Evolutionary conservation across 2,888 invertebrate genomes (phyloP), one percentile per base, ranked within the genome.

Genomic region (Ellobium chinense): DNA sequence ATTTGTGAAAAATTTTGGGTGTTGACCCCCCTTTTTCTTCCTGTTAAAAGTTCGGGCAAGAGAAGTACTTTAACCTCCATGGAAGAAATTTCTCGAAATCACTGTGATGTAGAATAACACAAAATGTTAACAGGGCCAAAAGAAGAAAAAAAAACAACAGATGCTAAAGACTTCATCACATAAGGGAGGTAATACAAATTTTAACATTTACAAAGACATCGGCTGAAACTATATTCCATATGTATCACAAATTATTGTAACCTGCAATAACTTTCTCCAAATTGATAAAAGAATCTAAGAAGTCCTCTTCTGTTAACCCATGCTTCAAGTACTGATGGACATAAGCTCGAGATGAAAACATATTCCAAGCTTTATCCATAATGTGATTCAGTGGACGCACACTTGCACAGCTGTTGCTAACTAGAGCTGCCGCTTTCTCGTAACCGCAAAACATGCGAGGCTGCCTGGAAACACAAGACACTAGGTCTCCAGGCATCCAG

Each of bases 271-370:
- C 91, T 85, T 93, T 93, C 84, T 93, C 93, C 60, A 93, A 83
- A 24, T 86, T 87, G 24, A 92, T 91, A 88, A 93, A 93, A 81
- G 91, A 87, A 74, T 92, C 91, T 12, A 93, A 82, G 85, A 93
- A 93, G 80, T 92, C 92, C 65, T 92, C 92, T 66, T 92, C 91
- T 2, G 84, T 84, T 31, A 93, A 80, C 12, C 93, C 93, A 86
- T 92, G 91, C 78, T 89, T 87, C 9, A 87, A 80, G 86, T 93
- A 93, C 85, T 93, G 93, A 85, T 93, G 93, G n/a, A 93, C 89
- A 81, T 92, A 93, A 0, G 93, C 93, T 62, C 92, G 85, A 0
- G 91, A 89, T 1, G 89, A 88, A 81, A 93, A 93, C 93, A 93
- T 92, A 29, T 88, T 88, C 93, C 93, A 93, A 0, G 93, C 93